phyloP scores from a whole-genome alignment of 2,888 invertebrate species.

The Podotricha telesiphe region DNA sequence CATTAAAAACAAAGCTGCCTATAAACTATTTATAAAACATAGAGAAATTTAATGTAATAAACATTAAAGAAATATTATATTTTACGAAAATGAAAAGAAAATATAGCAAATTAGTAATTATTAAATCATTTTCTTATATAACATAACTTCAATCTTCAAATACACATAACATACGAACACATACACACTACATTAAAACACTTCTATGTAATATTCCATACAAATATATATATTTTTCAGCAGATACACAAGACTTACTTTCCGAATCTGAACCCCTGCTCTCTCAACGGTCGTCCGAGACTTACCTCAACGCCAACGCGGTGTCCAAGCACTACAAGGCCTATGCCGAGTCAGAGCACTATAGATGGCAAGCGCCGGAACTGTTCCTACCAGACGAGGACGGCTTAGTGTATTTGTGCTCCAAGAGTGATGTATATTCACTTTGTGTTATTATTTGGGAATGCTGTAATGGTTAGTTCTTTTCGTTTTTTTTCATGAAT shows the following conservation, averaged over 20 bases:
- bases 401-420: constrained; percentile 66
- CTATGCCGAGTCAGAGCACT: constrained; percentile 57
- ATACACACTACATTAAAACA: too few species aligned
- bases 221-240: constrained; percentile 35
- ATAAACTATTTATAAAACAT: too few species aligned
- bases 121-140: too few species aligned
- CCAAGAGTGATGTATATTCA: constrained; percentile 73
- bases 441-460: constrained; percentile 74
- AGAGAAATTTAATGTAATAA: too few species aligned
- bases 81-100: too few species aligned
- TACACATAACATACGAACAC: too few species aligned
- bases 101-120: too few species aligned
- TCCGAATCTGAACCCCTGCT: constrained; percentile 66
- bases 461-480: constrained; percentile 69
- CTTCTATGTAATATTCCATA: background rate
- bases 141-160: too few species aligned
- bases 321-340: constrained; percentile 58
- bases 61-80: too few species aligned
- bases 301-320: constrained; percentile 57
- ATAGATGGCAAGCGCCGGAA: constrained; percentile 77
- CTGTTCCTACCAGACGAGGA: constrained; percentile 65
- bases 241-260: constrained; percentile 56
- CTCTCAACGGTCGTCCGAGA: constrained; percentile 65
- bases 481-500: background rate
- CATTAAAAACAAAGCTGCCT: too few species aligned